phyloP scores from a whole-genome alignment of 2,797 vertebrate species.

The Heliangelus exortis region DNA sequence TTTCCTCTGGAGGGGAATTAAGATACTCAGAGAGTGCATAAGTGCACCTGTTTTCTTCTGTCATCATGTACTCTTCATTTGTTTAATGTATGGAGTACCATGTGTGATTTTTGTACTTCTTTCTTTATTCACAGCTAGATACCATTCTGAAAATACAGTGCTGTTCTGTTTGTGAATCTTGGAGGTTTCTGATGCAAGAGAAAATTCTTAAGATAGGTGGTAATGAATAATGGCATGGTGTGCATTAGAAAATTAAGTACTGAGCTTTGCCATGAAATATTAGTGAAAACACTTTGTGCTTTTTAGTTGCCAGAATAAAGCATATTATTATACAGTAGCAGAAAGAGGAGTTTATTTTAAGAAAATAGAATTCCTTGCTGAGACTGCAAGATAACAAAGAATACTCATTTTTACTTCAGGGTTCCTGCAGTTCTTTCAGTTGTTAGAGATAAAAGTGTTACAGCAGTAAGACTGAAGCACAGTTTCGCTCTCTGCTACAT shows the following conservation, averaged over 20 bases:
- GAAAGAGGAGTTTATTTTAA: not conserved
- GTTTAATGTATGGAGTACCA: not conserved
- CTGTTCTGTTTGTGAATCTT: conserved; percentile 16
- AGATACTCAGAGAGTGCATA: conserved; percentile 41
- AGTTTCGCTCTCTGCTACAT: not conserved
- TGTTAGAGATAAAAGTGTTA: not conserved
- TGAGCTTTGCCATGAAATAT: conserved; percentile 5
- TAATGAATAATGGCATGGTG: conserved; percentile 7
- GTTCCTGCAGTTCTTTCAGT: not conserved
- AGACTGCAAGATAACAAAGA: conserved; percentile 26
- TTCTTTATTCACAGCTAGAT: conserved; percentile 40
- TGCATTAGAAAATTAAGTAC: conserved; percentile 41
- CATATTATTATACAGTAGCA: not conserved
- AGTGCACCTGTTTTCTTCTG: conserved; percentile 37
- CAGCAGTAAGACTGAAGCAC: not conserved
- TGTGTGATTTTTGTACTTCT: not conserved
- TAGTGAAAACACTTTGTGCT: not conserved
- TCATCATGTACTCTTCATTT: not conserved
- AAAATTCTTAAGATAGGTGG: not conserved
- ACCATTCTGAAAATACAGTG: conserved; percentile 28
- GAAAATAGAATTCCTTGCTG: not conserved
- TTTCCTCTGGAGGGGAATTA: conserved; percentile 2
- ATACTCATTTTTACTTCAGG: not conserved
- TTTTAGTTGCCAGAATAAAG: not conserved
- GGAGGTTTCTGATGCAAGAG: not conserved